These are phyloP conservation scores for Acrossocheilus fasciatus DNA, from an alignment of 2,797 vertebrate genomes.

Conservation along the genomic window DNA sequence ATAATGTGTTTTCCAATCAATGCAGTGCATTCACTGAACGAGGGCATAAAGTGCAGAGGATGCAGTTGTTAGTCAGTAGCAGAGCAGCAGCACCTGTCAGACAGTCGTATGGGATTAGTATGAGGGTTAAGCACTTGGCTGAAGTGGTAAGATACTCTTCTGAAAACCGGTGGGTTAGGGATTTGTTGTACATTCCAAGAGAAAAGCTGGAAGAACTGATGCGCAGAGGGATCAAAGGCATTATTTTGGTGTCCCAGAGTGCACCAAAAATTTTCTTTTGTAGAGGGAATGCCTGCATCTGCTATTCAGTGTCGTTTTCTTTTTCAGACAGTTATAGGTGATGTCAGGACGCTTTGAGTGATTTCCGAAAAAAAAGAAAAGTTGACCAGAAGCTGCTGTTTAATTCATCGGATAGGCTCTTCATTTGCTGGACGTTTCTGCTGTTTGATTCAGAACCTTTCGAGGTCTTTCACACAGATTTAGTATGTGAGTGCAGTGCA, in stretches of 20 bases:
- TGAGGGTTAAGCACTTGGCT: constrained; percentile 15
- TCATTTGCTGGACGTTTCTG: neutral
- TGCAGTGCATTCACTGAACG: neutral
- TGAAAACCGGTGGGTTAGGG: neutral
- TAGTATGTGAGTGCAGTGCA: constrained; percentile 24
- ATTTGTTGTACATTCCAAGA: constrained; percentile 42
- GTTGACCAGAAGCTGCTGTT: constrained; percentile 15
- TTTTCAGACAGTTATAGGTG: neutral
- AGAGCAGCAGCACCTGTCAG: constrained; percentile 4
- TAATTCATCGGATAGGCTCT: neutral
- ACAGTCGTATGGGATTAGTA: constrained; percentile 3
- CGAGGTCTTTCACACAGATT: neutral
- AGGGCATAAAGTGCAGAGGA: neutral
- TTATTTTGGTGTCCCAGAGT: constrained; percentile 17
- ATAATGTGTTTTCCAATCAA: neutral
- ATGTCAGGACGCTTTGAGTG: neutral
- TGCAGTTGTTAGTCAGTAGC: constrained; percentile 1
- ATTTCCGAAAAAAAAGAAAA: neutral
- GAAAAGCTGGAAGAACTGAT: constrained; percentile 39
- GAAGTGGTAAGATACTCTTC: constrained; percentile 23
- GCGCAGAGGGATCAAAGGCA: constrained; percentile 29
- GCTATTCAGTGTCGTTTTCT: constrained; percentile 1
- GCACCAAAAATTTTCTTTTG: neutral
- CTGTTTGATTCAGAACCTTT: neutral
- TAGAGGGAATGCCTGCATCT: constrained; percentile 26